A percentile compares a stretch with the other conserved stretches of the same genome.
Evolutionary conservation across 2,113 vertebrate genomes (phyloP).

Genomic region (Chaetodon trifascialis): DNA sequence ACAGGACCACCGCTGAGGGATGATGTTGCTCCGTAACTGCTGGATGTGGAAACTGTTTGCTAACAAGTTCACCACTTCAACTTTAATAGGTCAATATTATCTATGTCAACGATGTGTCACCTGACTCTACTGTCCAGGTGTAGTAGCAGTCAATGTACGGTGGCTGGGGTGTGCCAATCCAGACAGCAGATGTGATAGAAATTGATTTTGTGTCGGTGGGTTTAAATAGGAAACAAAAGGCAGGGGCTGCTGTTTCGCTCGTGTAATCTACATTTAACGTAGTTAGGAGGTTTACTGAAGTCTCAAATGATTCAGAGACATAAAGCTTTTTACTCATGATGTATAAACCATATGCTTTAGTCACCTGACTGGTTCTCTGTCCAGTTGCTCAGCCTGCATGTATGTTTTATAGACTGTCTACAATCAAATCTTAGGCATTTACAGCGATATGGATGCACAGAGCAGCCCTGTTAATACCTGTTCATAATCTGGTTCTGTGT

Average conservation of each 20-base stretch:
- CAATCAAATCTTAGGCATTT: conserved; percentile 18
- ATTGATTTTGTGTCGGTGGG: neutral
- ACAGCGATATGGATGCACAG: neutral
- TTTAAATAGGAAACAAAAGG: neutral
- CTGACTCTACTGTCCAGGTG: too few species aligned
- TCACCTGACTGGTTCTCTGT: neutral
- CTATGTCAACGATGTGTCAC: too few species aligned
- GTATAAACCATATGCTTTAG: neutral
- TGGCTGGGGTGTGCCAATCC: neutral
- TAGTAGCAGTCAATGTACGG: neutral
- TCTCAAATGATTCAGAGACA: neutral
- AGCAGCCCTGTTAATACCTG: neutral
- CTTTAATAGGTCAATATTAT: too few species aligned
- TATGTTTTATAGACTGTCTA: conserved; percentile 5
- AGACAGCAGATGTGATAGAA: neutral
- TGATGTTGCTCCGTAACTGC: too few species aligned
- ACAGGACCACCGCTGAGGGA: neutral
- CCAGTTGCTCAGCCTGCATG: neutral
- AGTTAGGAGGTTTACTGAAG: neutral
- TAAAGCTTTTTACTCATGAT: conserved; percentile 5
- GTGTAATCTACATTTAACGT: conserved; percentile 12
- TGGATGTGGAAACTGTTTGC: too few species aligned
- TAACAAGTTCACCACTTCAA: too few species aligned
- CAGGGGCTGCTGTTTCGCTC: neutral
- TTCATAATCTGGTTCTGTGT: conserved; percentile 1